Evolutionary conservation across 2,797 vertebrate species (phyloP).

Genomic region (Poecilia gillii): DNA sequence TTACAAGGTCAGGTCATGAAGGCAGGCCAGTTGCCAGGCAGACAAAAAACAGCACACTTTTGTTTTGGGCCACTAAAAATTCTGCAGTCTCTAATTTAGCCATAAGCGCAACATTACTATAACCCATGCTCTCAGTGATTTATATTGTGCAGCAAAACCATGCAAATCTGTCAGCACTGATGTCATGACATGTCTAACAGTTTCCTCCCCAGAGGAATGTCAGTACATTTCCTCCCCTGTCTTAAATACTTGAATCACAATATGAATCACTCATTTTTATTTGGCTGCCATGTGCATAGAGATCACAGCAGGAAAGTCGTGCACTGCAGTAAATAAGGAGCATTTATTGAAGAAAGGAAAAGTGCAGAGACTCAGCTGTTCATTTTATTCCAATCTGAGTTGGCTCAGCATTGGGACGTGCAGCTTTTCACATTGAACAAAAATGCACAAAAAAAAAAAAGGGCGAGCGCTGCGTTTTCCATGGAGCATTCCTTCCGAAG

Average conservation of each 20-base stretch:
- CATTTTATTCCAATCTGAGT: constrained; percentile 8
- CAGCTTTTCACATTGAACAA: constrained; percentile 20
- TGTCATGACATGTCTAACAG: constrained; percentile 78
- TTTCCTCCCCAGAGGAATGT: constrained; percentile 68
- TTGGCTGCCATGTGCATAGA: constrained; percentile 27
- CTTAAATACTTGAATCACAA: constrained; percentile 56
- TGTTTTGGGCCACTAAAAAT: constrained; percentile 62
- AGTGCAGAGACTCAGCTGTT: constrained; percentile 1
- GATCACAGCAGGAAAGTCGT: constrained; percentile 7
- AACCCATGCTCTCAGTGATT: constrained; percentile 69
- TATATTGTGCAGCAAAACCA: constrained; percentile 69
- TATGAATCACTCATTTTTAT: constrained; percentile 62
- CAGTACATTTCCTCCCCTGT: constrained; percentile 52
- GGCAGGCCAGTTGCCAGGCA: constrained; percentile 40
- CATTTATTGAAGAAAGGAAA: background rate
- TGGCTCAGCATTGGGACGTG: background rate
- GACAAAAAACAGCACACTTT: constrained; percentile 47
- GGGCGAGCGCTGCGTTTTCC: constrained; percentile 30
- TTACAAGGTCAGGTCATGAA: constrained; percentile 40
- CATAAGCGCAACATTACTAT: constrained; percentile 55
- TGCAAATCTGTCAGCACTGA: constrained; percentile 74
- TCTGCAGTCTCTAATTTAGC: constrained; percentile 71
- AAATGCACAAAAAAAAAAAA: constrained; percentile 23
- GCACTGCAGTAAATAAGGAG: background rate
- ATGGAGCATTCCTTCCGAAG: constrained; percentile 71